Evolutionary conservation across 2,888 invertebrate genomes (phyloP).

Genomic region (Agapostemon virescens): DNA sequence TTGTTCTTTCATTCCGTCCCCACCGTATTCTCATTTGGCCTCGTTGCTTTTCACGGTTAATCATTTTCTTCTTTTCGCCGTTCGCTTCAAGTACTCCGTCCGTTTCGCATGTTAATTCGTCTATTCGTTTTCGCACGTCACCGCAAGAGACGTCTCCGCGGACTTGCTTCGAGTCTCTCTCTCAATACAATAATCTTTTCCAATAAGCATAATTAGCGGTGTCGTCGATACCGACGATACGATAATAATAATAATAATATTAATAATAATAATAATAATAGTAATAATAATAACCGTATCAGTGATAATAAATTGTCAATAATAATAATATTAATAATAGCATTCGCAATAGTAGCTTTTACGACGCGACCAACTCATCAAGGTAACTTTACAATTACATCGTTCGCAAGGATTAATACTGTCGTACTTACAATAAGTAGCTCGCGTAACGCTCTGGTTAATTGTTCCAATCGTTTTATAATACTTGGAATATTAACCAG

Average conservation of each 20-base stretch:
- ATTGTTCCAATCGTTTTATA: conserved; percentile 23
- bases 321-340: conserved; percentile 53
- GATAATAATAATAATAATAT: conserved; percentile 49
- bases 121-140: neutral
- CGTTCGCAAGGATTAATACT: conserved; percentile 75
- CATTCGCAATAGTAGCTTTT: conserved; percentile 42
- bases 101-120: conserved; percentile 11
- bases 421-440: conserved; percentile 75
- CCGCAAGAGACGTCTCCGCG: neutral
- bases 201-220: conserved; percentile 29
- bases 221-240: conserved; percentile 40
- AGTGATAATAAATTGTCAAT: conserved; percentile 42
- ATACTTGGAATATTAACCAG: conserved; percentile 7
- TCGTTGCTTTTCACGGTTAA: conserved; percentile 1
- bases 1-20: conserved; percentile 18
- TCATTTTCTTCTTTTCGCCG: neutral
- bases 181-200: conserved; percentile 37
- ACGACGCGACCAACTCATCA: conserved; percentile 60
- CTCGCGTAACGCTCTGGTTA: conserved; percentile 50
- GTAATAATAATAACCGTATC: conserved; percentile 47
- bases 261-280: conserved; percentile 52
- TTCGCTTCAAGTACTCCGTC: conserved; percentile 24
- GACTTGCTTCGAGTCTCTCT: neutral
- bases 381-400: conserved; percentile 58
- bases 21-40: conserved; percentile 18